Evolutionary conservation across 2,888 invertebrate genomes (phyloP).

Genomic region (Nasonia oneida): DNA sequence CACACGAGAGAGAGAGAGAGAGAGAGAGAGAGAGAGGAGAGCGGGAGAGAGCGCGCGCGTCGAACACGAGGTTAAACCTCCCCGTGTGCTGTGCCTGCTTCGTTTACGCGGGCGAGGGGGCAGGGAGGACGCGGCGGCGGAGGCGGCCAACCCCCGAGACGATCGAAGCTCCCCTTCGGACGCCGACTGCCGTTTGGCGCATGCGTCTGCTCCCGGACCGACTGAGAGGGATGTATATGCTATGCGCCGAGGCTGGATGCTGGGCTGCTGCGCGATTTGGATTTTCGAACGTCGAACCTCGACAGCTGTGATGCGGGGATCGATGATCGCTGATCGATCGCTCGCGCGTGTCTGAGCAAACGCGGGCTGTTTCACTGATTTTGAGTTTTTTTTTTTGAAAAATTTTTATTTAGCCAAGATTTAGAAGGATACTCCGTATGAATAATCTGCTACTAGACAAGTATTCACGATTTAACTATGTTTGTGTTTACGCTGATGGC

Average conservation of each 20-base stretch:
- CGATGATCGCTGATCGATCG: no score
- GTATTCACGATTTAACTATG: no score
- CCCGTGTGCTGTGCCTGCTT: conserved; percentile 15
- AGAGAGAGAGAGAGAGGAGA: no score
- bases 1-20: not conserved
- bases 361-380: no score
- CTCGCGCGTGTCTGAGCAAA: no score
- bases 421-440: not conserved
- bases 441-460: no score
- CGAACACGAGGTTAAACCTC: conserved; percentile 40
- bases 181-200: conserved; percentile 52
- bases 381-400: no score
- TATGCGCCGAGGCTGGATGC: not conserved
- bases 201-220: conserved; percentile 67
- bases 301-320: no score
- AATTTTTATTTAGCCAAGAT: not conserved
- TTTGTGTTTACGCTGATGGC: not conserved
- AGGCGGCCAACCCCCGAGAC: conserved; percentile 66
- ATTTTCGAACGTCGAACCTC: no score
- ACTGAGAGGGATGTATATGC: conserved; percentile 43
- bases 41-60: not conserved
- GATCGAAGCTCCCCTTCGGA: conserved; percentile 70
- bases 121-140: conserved; percentile 20
- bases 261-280: no score
- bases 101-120: not conserved